These are phyloP conservation scores for Sylvilagus floridanus DNA, from an alignment of 2,797 vertebrate species.

Conservation along the genomic window DNA sequence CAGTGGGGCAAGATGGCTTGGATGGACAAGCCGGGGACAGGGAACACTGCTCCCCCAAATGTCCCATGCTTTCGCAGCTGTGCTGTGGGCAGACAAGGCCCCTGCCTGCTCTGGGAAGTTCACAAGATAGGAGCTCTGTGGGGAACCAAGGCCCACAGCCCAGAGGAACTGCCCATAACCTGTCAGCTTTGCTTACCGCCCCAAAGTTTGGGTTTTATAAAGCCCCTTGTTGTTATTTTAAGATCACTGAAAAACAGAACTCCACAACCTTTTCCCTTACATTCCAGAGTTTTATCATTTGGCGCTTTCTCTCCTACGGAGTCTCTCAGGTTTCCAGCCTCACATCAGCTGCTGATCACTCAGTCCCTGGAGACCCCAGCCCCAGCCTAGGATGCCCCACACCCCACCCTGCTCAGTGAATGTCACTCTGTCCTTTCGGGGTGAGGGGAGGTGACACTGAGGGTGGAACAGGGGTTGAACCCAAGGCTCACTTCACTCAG, in stretches of 20 bases:
- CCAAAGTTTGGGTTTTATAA: not conserved
- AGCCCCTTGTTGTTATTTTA: not conserved
- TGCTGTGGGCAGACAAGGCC: not conserved
- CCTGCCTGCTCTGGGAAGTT: not conserved
- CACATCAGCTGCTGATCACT: not conserved
- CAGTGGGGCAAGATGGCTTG: not conserved
- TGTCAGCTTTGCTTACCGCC: not conserved
- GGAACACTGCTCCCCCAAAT: not conserved
- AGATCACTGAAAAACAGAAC: not conserved
- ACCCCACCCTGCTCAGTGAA: not conserved
- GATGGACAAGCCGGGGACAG: not conserved
- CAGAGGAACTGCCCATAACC: not conserved
- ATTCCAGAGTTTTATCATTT: not conserved
- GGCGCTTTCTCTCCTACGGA: not conserved
- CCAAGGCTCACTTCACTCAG: not conserved
- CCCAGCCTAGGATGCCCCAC: not conserved
- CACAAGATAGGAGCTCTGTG: not conserved
- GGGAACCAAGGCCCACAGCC: not conserved
- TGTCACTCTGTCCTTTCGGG: not conserved
- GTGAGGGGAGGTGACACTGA: not conserved
- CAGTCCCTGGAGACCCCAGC: not conserved
- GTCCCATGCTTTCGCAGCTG: not conserved
- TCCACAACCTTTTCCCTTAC: not conserved
- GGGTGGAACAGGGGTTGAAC: not conserved
- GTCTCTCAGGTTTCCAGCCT: not conserved